A percentile compares a stretch with the other conserved stretches of the same genome.
Evolutionary conservation across 2,797 vertebrate genomes (phyloP).

Genomic region (Holocentrus rufus): DNA sequence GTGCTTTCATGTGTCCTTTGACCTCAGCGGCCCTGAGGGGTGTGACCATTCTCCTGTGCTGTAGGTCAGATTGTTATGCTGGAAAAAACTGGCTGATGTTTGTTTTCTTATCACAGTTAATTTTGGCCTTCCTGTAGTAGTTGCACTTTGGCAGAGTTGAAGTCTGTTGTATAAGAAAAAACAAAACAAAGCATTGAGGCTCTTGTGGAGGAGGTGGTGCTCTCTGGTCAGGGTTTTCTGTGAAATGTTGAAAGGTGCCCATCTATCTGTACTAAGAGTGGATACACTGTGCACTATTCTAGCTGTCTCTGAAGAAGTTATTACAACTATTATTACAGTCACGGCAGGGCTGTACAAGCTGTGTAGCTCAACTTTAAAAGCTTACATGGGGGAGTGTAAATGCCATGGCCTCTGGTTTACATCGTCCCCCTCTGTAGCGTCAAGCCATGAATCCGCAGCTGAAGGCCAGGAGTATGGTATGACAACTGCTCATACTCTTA

Average conservation of each 20-base stretch:
- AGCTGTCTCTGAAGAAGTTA: slow-evolving; percentile 25
- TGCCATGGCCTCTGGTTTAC: slow-evolving; percentile 17
- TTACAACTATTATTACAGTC: slow-evolving; percentile 46
- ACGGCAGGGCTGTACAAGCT: slow-evolving; percentile 24
- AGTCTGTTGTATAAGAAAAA: slow-evolving; percentile 17
- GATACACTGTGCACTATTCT: slow-evolving; percentile 27
- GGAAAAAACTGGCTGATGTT: slow-evolving; percentile 58
- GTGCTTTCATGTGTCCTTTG: slow-evolving; percentile 38
- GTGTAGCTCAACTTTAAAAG: slow-evolving; percentile 36
- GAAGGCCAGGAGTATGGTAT: slow-evolving; percentile 40
- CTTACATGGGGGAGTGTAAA: neutral
- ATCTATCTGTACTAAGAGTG: neutral
- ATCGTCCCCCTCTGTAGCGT: slow-evolving; percentile 28
- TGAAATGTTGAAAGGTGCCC: slow-evolving; percentile 23
- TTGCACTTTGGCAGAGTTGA: slow-evolving; percentile 49
- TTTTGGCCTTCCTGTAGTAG: slow-evolving; percentile 70
- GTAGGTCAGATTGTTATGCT: slow-evolving; percentile 58
- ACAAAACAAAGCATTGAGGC: slow-evolving; percentile 14
- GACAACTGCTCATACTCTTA: neutral
- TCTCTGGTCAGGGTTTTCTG: slow-evolving; percentile 4
- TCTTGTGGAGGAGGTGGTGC: slow-evolving; percentile 27
- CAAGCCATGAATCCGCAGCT: slow-evolving; percentile 45
- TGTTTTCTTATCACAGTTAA: slow-evolving; percentile 75
- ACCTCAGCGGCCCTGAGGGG: slow-evolving; percentile 50
- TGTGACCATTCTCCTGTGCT: slow-evolving; percentile 34